Conservation (phyloP, 2,888 invertebrate species). For the Polydrusus tereticollis region DNA sequence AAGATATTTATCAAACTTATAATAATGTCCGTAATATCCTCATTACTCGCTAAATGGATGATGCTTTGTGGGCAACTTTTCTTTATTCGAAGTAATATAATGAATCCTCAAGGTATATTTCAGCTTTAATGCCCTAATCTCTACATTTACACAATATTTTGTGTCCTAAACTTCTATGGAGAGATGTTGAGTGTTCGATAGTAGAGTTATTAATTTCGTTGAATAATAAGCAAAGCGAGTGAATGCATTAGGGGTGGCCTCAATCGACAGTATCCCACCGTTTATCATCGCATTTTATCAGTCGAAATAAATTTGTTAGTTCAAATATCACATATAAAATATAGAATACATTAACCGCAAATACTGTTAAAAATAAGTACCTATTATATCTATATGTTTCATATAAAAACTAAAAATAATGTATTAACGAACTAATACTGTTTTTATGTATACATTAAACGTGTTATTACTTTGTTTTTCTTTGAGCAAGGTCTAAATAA, state of each 20-base stretch:
- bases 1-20: neutral
- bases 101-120: neutral
- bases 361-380: no score
- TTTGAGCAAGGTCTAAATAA: no score
- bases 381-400: no score
- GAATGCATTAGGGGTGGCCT: neutral
- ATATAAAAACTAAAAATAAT: no score
- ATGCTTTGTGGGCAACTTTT: conserved; percentile 1
- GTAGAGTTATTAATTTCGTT: neutral
- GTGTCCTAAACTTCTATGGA: neutral
- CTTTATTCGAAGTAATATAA: neutral
- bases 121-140: neutral
- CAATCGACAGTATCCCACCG: no score
- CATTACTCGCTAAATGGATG: neutral
- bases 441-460: no score
- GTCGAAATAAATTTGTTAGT: no score
- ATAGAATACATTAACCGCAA: no score
- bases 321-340: no score
- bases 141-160: neutral
- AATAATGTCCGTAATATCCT: neutral
- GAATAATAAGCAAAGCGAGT: neutral
- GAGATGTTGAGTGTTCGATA: neutral
- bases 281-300: no score
- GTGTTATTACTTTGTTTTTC: no score
- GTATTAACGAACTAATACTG: no score